Base-by-base conservation (phyloP, 64 coral and sea anemone genomes). In the Actinia equina region DNA sequence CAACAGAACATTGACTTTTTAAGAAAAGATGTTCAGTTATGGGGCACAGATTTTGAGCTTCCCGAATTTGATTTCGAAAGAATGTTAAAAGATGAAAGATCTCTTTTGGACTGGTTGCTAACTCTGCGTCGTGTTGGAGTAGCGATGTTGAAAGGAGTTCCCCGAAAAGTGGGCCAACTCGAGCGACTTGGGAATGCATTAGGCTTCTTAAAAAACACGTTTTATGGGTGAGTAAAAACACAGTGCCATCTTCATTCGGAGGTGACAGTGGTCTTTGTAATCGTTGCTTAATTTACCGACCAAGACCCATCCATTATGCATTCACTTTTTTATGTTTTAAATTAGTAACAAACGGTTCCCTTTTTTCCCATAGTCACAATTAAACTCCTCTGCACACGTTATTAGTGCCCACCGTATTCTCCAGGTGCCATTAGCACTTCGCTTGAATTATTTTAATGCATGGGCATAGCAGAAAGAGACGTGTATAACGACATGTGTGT, bases 161-260 rank as follows among this genome's bases (percentile, higher is more conserved):
- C 91, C 22, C 54, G 51, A 53, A 65, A 93, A 85, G 37, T 86
- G 15, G 94, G 94, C 17, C 88, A 93, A 26, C 25, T 96, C 25
- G 63, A 96, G 41, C 90, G 86, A 56, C 80, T 96, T 84, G 94
- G 94, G 9, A 65, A 90, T 27, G 82, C 74, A 15, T 71, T 96
- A 55, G 94, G 94, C 16, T 93, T 87, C 70, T 87, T 96, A n/a
- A 96, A 89, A 59, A 93, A 56, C 65, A 96, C 94, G 65, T 83
- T 89, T 20, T 93, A 93, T 82, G 94, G 94, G 94, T 93, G 70
- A 82, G 85, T 17, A 88, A 10, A 5, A 60, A 15, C 0, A 43
- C 16, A 18, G 70, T 11, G 11, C 2, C 23, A 20, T 25, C 57
- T 62, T 61, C 30, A 5, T 26, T 49, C 46, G 1, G 46, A 49